These are phyloP conservation scores for Gymnothorax javanicus DNA, from an alignment of 2,797 vertebrate genomes.

Conservation along the genomic window DNA sequence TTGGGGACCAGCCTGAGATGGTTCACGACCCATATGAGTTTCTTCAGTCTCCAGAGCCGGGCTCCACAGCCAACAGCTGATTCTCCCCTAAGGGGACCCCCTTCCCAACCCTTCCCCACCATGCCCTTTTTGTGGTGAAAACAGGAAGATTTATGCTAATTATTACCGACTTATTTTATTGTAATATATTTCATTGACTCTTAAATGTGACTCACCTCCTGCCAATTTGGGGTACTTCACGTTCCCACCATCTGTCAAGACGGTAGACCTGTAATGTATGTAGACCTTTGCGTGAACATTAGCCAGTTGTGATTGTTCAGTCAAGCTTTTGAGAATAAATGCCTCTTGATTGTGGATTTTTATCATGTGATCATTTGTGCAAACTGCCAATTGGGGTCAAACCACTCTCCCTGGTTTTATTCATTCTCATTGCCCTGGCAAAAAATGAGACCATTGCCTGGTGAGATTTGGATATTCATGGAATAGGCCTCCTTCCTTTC, in stretches of 20 bases:
- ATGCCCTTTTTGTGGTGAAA: no score
- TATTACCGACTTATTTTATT: slow-evolving; percentile 3
- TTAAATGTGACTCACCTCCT: neutral
- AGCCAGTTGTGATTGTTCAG: slow-evolving; percentile 60
- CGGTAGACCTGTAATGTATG: slow-evolving; percentile 5
- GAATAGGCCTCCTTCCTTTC: no score
- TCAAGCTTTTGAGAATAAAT: slow-evolving; percentile 64
- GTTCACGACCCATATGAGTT: slow-evolving; percentile 95
- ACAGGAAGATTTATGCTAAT: neutral
- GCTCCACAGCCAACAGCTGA: slow-evolving; percentile 73
- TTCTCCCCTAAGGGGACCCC: slow-evolving; percentile 10
- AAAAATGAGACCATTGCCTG: no score
- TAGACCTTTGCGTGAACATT: slow-evolving; percentile 22
- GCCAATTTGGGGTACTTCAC: neutral
- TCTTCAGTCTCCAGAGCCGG: slow-evolving; percentile 89
- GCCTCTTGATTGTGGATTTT: slow-evolving; percentile 42
- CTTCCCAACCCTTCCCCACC: neutral
- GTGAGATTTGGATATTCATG: no score
- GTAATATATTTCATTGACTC: neutral
- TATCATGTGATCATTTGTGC: neutral
- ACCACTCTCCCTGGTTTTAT: neutral
- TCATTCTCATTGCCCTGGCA: neutral
- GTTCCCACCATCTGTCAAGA: neutral
- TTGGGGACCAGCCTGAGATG: slow-evolving; percentile 89
- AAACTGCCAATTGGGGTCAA: neutral